Percentiles rank a stretch among this genome's conserved stretches.
Conservation (phyloP, 2,888 invertebrate species). For the Taenaris catops region DNA sequence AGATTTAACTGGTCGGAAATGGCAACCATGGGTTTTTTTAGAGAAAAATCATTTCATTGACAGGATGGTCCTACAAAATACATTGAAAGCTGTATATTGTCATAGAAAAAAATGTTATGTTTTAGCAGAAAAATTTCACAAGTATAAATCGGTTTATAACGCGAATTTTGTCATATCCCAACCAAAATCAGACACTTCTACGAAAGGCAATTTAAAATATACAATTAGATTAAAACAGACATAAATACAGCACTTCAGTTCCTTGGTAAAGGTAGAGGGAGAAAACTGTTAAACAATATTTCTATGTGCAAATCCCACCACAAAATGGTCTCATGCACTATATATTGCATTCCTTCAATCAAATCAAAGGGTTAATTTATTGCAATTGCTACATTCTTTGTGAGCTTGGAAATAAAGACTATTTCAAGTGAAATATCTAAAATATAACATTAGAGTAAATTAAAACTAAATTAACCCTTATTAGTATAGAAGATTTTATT, state of each 20-base stretch:
- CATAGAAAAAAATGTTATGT: conserved; percentile 59
- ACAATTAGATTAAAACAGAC: conserved; percentile 64
- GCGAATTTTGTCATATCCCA: conserved; percentile 64
- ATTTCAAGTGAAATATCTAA: too few relatives aligned
- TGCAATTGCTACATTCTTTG: too few relatives aligned
- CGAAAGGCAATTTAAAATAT: conserved; percentile 60
- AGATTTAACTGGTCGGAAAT: conserved; percentile 69
- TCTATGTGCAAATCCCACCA: conserved; percentile 38
- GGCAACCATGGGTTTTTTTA: conserved; percentile 75
- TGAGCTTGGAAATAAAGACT: too few relatives aligned
- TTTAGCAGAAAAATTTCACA: conserved; percentile 58
- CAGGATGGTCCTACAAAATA: conserved; percentile 62
- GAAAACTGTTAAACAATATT: conserved; percentile 22
- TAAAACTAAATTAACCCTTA: conserved; percentile 10
- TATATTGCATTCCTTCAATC: conserved; percentile 48
- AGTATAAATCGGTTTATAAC: conserved; percentile 59
- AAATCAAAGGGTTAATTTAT: conserved; percentile 2
- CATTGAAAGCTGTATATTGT: conserved; percentile 57
- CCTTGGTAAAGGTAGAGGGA: conserved; percentile 21
- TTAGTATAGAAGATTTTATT: conserved; percentile 42
- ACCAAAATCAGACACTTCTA: conserved; percentile 42
- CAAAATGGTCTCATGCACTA: conserved; percentile 37
- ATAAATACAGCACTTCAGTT: conserved; percentile 29
- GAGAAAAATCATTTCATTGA: conserved; percentile 67
- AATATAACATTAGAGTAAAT: too few relatives aligned